Conservation (phyloP, 1,140 invertebrate species). For the Goniozus legneri region DNA sequence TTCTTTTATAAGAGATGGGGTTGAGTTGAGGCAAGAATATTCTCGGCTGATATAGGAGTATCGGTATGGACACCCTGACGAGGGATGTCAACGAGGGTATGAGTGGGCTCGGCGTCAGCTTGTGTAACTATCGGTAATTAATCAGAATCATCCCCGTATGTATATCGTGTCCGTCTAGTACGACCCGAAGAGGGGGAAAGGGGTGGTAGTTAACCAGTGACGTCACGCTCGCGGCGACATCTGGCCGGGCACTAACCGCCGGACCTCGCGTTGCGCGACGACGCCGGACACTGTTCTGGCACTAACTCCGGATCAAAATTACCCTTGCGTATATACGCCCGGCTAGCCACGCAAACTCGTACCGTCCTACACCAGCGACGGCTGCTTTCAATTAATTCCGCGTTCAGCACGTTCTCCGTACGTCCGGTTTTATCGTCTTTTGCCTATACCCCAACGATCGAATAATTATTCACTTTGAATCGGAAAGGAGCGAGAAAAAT, state of each 20-base stretch:
- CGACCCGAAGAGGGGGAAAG: constrained; percentile 1
- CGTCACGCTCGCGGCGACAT: constrained; percentile 55
- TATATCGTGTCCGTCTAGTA: constrained; percentile 37
- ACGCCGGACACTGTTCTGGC: constrained; percentile 35
- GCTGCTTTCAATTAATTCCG: constrained; percentile 51
- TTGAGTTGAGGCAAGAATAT: too few species aligned
- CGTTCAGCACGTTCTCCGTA: constrained; percentile 31
- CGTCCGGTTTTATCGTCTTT: background rate
- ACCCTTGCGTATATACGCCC: constrained; percentile 30
- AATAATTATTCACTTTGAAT: background rate
- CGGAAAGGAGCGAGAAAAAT: too few species aligned
- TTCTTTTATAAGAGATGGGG: too few species aligned
- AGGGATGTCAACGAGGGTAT: constrained; percentile 32
- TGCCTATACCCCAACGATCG: background rate
- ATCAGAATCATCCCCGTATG: constrained; percentile 55
- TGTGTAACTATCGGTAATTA: constrained; percentile 55
- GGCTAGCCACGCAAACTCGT: background rate
- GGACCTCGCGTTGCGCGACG: constrained; percentile 42
- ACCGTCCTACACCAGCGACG: constrained; percentile 23
- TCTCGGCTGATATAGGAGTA: constrained; percentile 8
- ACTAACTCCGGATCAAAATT: constrained; percentile 47
- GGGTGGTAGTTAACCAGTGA: constrained; percentile 53
- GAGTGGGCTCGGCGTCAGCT: constrained; percentile 54
- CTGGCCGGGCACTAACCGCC: constrained; percentile 45
- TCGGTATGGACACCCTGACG: constrained; percentile 23